Percentiles rank a stretch among this genome's conserved stretches.
Evolutionary conservation across 2,113 vertebrate genomes (phyloP).

Genomic region (Monopterus albus): DNA sequence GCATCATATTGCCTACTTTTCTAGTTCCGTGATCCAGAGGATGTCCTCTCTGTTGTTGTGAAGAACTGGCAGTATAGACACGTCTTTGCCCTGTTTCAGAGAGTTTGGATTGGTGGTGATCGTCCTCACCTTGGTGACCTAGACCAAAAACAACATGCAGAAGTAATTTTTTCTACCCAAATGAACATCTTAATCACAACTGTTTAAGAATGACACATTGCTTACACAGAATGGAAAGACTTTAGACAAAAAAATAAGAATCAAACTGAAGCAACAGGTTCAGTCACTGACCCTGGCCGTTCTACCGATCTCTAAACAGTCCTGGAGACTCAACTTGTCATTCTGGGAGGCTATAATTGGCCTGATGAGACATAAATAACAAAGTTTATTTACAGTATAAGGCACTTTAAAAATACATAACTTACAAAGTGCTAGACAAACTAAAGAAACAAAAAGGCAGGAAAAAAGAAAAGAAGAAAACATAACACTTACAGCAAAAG

Average conservation of each 20-base stretch:
- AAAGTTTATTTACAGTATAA: background rate
- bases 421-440: background rate
- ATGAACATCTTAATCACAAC: background rate
- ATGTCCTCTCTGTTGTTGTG: constrained; percentile 86
- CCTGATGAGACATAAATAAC: constrained; percentile 64
- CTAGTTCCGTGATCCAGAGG: constrained; percentile 90
- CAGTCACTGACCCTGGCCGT: constrained; percentile 83
- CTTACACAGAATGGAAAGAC: background rate
- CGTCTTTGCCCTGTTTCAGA: constrained; percentile 84
- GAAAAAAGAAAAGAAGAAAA: background rate
- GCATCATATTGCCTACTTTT: constrained; percentile 75
- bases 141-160: constrained; percentile 36
- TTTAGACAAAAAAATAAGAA: background rate
- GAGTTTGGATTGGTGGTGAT: constrained; percentile 89
- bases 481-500: too few species aligned
- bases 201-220: too few species aligned
- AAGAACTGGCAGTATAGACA: constrained; percentile 82
- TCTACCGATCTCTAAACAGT: constrained; percentile 87
- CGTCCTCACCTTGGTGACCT: constrained; percentile 89
- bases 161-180: too few species aligned
- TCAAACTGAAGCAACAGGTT: background rate
- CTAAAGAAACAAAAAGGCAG: background rate
- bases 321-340: constrained; percentile 88
- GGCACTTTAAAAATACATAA: background rate
- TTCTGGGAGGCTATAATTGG: constrained; percentile 85